Evolutionary conservation across 2,113 vertebrate genomes (phyloP).

Genomic region (Phaethornis superciliosus): DNA sequence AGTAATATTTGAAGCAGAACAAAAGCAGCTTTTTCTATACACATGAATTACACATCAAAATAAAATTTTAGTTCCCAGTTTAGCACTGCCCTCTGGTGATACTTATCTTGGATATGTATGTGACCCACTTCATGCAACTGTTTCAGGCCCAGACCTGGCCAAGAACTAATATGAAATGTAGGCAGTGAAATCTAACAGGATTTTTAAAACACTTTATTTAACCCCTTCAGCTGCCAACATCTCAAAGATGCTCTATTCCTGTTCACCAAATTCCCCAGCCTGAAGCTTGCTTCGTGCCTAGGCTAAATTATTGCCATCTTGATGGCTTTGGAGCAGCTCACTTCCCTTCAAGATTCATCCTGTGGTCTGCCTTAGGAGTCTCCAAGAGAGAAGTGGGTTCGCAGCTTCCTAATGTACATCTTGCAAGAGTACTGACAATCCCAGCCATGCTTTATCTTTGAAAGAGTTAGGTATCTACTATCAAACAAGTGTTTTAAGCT

Average conservation of each 20-base stretch:
- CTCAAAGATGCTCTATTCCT: neutral
- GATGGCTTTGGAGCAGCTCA: neutral
- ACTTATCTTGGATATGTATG: neutral
- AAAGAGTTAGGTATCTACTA: neutral
- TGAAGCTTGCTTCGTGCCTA: neutral
- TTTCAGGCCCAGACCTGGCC: neutral
- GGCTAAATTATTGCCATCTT: neutral
- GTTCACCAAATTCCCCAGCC: neutral
- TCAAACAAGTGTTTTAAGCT: slow-evolving; percentile 27
- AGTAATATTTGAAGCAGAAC: neutral
- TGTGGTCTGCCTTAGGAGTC: neutral
- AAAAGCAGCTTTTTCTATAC: slow-evolving; percentile 6
- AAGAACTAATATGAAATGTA: neutral
- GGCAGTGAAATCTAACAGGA: neutral
- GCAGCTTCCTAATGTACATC: neutral
- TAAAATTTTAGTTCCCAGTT: slow-evolving; percentile 59
- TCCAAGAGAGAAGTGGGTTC: neutral
- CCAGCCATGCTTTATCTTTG: neutral
- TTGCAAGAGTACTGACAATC: neutral
- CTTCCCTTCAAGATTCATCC: neutral
- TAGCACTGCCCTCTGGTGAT: slow-evolving; percentile 67
- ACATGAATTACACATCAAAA: slow-evolving; percentile 15
- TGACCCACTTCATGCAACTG: neutral
- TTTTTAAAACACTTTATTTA: neutral
- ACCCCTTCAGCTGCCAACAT: neutral